Evolutionary conservation across 1,140 invertebrate genomes (phyloP).

Genomic region (Drosophila subobscura): DNA sequence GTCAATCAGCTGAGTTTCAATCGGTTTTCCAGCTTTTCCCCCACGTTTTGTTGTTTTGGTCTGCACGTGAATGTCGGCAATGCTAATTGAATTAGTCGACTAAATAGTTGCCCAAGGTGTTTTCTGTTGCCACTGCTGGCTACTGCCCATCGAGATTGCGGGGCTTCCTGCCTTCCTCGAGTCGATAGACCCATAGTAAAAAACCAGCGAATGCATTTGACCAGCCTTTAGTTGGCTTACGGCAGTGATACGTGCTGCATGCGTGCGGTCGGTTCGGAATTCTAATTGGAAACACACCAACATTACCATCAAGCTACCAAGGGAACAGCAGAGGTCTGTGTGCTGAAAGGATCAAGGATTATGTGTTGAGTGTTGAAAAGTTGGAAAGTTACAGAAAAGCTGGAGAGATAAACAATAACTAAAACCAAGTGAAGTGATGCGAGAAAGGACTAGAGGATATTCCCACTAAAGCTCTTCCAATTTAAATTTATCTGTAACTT

Average conservation of each 20-base stretch:
- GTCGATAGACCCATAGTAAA: slow-evolving; percentile 29
- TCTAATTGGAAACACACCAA: neutral
- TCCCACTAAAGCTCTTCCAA: too few species aligned
- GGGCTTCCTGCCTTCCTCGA: slow-evolving; percentile 67
- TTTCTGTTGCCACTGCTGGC: slow-evolving; percentile 26
- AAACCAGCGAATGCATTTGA: slow-evolving; percentile 55
- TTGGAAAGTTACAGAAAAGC: too few species aligned
- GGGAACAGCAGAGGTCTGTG: slow-evolving; percentile 28
- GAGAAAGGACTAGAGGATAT: too few species aligned
- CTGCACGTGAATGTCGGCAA: slow-evolving; percentile 65
- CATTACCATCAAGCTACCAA: neutral
- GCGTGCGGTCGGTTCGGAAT: slow-evolving; percentile 64
- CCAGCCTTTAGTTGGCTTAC: slow-evolving; percentile 79
- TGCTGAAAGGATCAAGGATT: slow-evolving; percentile 30
- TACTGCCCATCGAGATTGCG: slow-evolving; percentile 55
- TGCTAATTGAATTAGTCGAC: slow-evolving; percentile 71
- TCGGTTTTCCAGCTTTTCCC: slow-evolving; percentile 19
- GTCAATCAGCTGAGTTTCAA: slow-evolving; percentile 75
- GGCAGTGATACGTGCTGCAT: slow-evolving; percentile 73
- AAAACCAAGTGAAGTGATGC: neutral
- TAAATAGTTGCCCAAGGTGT: slow-evolving; percentile 69
- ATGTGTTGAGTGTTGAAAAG: neutral
- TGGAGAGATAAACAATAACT: neutral
- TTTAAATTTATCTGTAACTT: too few species aligned
- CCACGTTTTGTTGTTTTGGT: slow-evolving; percentile 11